Evolutionary conservation across 2,113 vertebrate species (phyloP).

Genomic region (Trematomus loennbergii): DNA sequence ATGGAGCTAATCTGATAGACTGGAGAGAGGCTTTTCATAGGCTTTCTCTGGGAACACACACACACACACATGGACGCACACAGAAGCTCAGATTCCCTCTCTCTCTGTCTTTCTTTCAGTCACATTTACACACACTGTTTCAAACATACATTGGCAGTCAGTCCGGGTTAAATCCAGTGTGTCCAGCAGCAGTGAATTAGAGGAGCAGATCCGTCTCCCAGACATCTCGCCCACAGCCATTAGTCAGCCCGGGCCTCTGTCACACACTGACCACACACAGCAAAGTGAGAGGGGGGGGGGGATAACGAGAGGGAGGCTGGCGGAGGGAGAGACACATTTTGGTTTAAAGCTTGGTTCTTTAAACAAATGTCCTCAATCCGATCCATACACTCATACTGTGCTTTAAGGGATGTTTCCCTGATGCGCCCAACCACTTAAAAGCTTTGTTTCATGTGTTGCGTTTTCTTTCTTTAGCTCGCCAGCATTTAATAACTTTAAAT

Average conservation of each 20-base stretch:
- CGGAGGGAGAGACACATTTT: conserved; percentile 30
- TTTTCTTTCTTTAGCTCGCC: not conserved
- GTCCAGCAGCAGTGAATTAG: conserved; percentile 69
- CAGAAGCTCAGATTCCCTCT: conserved; percentile 30
- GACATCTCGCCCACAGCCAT: conserved; percentile 73
- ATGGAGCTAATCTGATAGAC: conserved; percentile 83
- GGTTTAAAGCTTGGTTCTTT: conserved; percentile 22
- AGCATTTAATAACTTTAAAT: not conserved
- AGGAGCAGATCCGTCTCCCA: conserved; percentile 55
- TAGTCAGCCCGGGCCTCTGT: conserved; percentile 69
- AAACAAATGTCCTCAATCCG: conserved; percentile 20
- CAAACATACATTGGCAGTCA: conserved; percentile 54
- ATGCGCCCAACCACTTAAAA: not conserved
- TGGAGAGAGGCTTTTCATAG: conserved; percentile 71
- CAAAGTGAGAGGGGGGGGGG: conserved; percentile 24
- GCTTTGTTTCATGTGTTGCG: not conserved
- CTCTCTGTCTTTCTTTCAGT: conserved; percentile 39
- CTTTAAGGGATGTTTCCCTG: not conserved
- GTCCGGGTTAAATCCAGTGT: conserved; percentile 64
- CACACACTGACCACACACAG: conserved; percentile 69
- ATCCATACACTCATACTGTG: not conserved
- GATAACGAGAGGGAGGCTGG: conserved; percentile 38
- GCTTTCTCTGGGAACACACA: conserved; percentile 60
- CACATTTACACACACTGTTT: conserved; percentile 59
- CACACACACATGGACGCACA: conserved; percentile 26